Base-by-base conservation (phyloP, 2,888 invertebrate species). In the Trissolcus japonicus region DNA sequence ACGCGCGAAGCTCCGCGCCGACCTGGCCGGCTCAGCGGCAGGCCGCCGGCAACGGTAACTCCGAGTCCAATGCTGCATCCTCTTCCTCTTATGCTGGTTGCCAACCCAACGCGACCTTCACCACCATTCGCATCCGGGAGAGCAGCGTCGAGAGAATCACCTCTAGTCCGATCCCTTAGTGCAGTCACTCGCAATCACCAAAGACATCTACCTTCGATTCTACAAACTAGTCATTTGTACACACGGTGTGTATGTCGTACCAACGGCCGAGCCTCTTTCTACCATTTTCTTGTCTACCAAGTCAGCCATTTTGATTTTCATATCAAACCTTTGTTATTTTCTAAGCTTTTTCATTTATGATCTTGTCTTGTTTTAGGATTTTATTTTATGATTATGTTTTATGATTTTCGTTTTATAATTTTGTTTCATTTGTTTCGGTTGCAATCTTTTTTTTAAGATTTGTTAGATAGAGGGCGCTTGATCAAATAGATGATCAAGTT, bases 91-190 rank as follows among this genome's bases (percentile, higher is more conserved):
- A 25, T 25, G 48, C 14, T 17, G 17, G 11, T 17, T 46, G 85
- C 77, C 86, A 86, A 16, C 62, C 86, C 9, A 83, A 79, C 71
- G 75, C 88, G 54, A 87, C 88, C 59, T 89, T 83, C 79, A 89
- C 89, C 56, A 89, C 89, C 62, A 89, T 89, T 84, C 86, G 89
- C 80, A 89, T 89, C 71, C 82, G 89, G 79, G 89, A 89, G 83
- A 89, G 89, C 85, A 89, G 89, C 83, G 89, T 89, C 82, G 89
- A 89, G 78, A 83, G 89, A 85, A 89, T 89, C 81, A 89, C 89
- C 65, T 89, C 89, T 85, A 89, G 89, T 88, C 89, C 89, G 81
- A 88, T 89, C 85, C 89, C 89, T 85, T 89, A 89, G 87, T 89
- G 85, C 79, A 82, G 80, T 80, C 73, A 57, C 57, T 55, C 63